These are phyloP conservation scores for Cyrtodaria siliqua DNA, from an alignment of 2,888 invertebrate genomes.

Conservation along the genomic window DNA sequence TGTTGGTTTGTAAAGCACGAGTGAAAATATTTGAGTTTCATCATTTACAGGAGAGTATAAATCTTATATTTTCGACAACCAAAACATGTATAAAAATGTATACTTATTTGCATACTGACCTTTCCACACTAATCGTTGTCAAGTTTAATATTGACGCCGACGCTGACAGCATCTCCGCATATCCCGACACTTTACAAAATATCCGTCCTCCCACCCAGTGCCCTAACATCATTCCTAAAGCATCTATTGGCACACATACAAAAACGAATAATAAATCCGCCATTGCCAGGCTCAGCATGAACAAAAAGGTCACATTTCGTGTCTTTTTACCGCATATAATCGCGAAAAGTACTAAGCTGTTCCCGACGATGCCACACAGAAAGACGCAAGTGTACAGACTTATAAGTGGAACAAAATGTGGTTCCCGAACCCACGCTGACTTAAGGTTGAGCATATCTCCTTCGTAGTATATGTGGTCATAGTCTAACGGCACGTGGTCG, in stretches of 20 bases:
- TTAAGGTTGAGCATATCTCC: constrained; percentile 61
- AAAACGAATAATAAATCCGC: constrained; percentile 87
- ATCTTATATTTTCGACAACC: too few relatives aligned
- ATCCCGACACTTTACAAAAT: constrained; percentile 86
- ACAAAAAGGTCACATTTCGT: constrained; percentile 82
- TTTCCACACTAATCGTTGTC: constrained; percentile 87
- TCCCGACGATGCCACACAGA: constrained; percentile 86
- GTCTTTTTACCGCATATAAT: constrained; percentile 85
- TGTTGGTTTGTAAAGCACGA: too few relatives aligned
- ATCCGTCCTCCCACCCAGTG: constrained; percentile 86
- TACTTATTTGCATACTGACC: too few relatives aligned
- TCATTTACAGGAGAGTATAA: too few relatives aligned
- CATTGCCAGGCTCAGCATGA: constrained; percentile 83
- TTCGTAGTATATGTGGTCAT: constrained; percentile 55
- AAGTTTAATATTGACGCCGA: constrained; percentile 87
- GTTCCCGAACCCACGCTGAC: constrained; percentile 55
- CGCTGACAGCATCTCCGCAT: constrained; percentile 86
- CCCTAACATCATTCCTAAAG: constrained; percentile 84
- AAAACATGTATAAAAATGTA: too few relatives aligned
- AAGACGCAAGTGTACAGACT: constrained; percentile 78
- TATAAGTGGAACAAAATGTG: constrained; percentile 77
- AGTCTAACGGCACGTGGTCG: constrained; percentile 13
- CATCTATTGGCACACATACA: constrained; percentile 86
- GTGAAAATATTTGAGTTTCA: too few relatives aligned
- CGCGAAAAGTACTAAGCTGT: constrained; percentile 86